Conservation (phyloP, 2,797 vertebrate species). For the Sebastiscus tertius region DNA sequence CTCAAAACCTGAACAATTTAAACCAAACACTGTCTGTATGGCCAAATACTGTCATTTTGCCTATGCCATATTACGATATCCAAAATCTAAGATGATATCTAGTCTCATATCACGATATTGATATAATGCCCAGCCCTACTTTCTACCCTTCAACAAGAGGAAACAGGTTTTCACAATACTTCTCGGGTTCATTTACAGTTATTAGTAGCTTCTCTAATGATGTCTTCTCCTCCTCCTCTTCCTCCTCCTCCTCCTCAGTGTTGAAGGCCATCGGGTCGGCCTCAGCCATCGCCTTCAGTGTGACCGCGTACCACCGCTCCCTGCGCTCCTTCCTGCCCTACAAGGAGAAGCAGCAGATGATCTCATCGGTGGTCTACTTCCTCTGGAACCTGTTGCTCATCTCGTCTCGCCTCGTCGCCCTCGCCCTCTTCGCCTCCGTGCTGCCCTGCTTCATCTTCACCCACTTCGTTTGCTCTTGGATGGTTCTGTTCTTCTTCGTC, state of each 20-base stretch:
- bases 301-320: conserved; percentile 88
- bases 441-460: conserved; percentile 79
- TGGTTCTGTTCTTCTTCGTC: conserved; percentile 81
- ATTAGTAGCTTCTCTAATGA: not conserved
- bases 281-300: conserved; percentile 79
- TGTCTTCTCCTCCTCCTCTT: not conserved
- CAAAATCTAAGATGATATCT: no score
- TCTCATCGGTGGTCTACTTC: conserved; percentile 81
- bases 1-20: no score
- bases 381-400: conserved; percentile 90
- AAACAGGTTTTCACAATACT: not conserved
- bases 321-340: conserved; percentile 84
- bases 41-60: no score
- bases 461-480: conserved; percentile 87
- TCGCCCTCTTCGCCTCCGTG: conserved; percentile 86
- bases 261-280: conserved; percentile 80
- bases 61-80: no score
- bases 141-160: not conserved
- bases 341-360: conserved; percentile 64
- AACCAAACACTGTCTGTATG: no score
- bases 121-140: not conserved
- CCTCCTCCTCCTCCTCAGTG: conserved; percentile 77
- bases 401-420: conserved; percentile 77
- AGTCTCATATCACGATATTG: no score
- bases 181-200: not conserved